These are phyloP conservation scores for Plutomurus gul DNA, from an alignment of 1,140 invertebrate genomes.

Conservation along the genomic window DNA sequence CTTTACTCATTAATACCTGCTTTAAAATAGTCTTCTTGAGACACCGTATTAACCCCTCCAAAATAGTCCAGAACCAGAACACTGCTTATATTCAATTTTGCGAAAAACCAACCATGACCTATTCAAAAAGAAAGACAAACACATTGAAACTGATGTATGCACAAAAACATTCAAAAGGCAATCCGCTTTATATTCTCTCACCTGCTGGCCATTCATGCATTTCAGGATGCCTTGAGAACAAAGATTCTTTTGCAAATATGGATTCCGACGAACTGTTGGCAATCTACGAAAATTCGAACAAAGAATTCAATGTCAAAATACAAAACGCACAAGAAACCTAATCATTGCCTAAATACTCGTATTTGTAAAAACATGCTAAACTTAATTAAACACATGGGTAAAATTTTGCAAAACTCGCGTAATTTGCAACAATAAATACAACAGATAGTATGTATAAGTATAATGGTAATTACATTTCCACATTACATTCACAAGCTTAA, in stretches of 20 bases:
- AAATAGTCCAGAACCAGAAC: conserved; percentile 76
- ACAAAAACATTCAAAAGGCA: neutral
- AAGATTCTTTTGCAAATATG: conserved; percentile 64
- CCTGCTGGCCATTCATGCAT: conserved; percentile 67
- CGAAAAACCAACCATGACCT: conserved; percentile 77
- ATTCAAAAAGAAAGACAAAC: conserved; percentile 30
- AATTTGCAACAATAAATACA: too few species aligned
- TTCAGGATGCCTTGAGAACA: conserved; percentile 72
- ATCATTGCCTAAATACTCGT: too few species aligned
- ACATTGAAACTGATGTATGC: neutral
- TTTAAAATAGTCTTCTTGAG: conserved; percentile 34
- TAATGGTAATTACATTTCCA: too few species aligned
- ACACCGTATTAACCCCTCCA: conserved; percentile 65
- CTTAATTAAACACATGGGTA: too few species aligned
- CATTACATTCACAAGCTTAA: too few species aligned
- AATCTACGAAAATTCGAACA: conserved; percentile 60
- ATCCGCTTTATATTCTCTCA: conserved; percentile 55
- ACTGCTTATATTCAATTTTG: conserved; percentile 71
- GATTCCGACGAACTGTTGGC: conserved; percentile 64
- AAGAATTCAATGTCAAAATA: neutral
- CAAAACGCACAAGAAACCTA: too few species aligned
- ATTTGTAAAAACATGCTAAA: too few species aligned
- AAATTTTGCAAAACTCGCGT: neutral
- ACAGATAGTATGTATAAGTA: too few species aligned
- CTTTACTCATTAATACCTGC: neutral